Evolutionary conservation across 2,113 vertebrate species (phyloP), one percentile per base, ranked within the genome.

Genomic region (Astur gentilis): DNA sequence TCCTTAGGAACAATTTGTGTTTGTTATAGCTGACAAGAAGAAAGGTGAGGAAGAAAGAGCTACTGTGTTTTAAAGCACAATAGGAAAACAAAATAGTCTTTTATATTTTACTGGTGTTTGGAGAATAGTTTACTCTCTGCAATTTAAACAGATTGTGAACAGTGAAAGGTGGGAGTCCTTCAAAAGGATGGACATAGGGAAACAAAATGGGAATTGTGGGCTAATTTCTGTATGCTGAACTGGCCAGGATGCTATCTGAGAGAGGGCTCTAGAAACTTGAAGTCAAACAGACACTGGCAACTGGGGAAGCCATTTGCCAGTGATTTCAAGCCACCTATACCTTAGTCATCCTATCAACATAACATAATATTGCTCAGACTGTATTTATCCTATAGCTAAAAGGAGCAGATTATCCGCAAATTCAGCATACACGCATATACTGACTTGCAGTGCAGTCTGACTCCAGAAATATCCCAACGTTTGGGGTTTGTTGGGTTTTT

Each of bases 1-100:
- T 96, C 92, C 94, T 90, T 54, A 67, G 91, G 87, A 94, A 93
- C 75, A 80, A 50, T 92, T 95, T 90, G 79, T 92, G 67, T 97
- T 92, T 95, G 82, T 79, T 89, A 40, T 17, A 92, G 70, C 55
- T 94, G 87, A 93, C 84, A 94, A 92, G 73, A 90, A 75, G 73
- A 90, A 91, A 95, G 94, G 92, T 89, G 79, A 94, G 17, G 62
- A 96, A 92, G 76, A 93, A 86, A 94, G 54, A 79, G 34, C 12
- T 69, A 26, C 16, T 55, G 26, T 86, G 36, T 50, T 94, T 90
- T 90, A 83, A 96, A 89, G 84, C 31, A 73, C 18, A 32, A 78
- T 13, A 72, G 34, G 26, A 16, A 36, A 27, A 40, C 11, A 32
- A 55, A 34, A 58, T 10, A 40, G 42, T 49, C 32, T 81, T 88